These are phyloP conservation scores for Perca schrenkii DNA, from an alignment of 2,113 vertebrate genomes.

Conservation along the genomic window DNA sequence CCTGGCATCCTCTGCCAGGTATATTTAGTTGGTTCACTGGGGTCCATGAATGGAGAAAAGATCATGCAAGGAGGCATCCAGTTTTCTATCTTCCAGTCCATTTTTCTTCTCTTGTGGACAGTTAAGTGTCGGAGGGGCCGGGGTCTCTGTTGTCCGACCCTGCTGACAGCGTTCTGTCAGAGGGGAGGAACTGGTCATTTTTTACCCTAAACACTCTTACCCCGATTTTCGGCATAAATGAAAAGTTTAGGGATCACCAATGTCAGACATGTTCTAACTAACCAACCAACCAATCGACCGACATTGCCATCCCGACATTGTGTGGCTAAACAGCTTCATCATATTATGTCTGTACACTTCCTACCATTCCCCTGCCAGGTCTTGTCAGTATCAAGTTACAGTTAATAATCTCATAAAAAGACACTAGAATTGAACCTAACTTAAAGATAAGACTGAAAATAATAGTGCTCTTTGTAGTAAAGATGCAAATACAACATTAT, in stretches of 20 bases:
- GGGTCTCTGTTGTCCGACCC: neutral
- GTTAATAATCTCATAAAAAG: neutral
- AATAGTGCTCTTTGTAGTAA: neutral
- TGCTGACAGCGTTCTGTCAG: neutral
- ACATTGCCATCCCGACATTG: neutral
- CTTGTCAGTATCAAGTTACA: neutral
- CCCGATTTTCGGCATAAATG: neutral
- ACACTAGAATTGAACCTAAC: neutral
- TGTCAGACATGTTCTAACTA: neutral
- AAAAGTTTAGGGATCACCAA: neutral
- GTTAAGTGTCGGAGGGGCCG: neutral
- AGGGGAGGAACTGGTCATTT: neutral
- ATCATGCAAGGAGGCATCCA: slow-evolving; percentile 43
- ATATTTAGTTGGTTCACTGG: slow-evolving; percentile 53
- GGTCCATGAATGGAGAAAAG: slow-evolving; percentile 21
- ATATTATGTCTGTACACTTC: neutral
- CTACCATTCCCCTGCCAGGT: neutral
- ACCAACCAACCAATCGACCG: fast-evolving
- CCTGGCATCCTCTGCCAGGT: slow-evolving; percentile 25
- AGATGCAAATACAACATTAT: neutral
- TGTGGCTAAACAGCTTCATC: neutral
- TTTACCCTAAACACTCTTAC: neutral
- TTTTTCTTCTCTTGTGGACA: neutral
- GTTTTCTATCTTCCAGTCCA: slow-evolving; percentile 12
- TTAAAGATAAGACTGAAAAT: neutral